Evolutionary conservation across 2,797 vertebrate genomes (phyloP), one percentile per base, ranked within the genome.

Genomic region (Florisuga fusca): DNA sequence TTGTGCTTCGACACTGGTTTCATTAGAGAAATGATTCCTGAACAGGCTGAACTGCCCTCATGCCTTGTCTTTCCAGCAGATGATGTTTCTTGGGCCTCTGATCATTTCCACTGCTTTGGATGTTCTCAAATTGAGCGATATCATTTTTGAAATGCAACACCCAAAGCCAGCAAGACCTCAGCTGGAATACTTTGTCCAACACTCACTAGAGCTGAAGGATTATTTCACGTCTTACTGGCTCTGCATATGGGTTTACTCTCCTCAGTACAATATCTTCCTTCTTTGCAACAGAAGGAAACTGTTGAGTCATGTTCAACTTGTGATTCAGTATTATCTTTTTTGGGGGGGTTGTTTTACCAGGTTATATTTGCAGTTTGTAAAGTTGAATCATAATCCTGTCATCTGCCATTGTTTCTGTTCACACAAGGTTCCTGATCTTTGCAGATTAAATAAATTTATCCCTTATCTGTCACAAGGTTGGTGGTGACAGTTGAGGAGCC

Each of bases 141-240:
- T 15, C 36, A 25, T 12, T 89, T 94, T 48, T 91, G 91, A 95
- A 95, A 77, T 71, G 68, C 53, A 36, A 3, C 55, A 67, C 54
- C 31, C 72, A 71, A 69, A 83, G 61, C 68, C 85, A 79, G 78
- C 57, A 36, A 87, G 57, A 61, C 78, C 68, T 87, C 75, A 87
- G 91, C 91, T 95, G 91, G 59, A 71, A 78, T 91, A 69, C 64
- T 91, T 79, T 48, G 68, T 87, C 75, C 64, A 4, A 16, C 82
- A 53, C 34, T 55, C 62, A 66, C 17, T 74, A 76, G 87, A 91
- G 87, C 94, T 93, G 90, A 92, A 94, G 71, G 73, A 83, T 74
- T 67, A 59, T 71, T 89, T 95, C 91, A 82, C 61, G 67, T 94
- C 84, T 85, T 91, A 36, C 7, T 89, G 91, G 55, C 75, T 68